Evolutionary conservation across 2,113 vertebrate species (phyloP), one percentile per base, ranked within the genome.

Genomic region (Phylloscopus trochiloides): DNA sequence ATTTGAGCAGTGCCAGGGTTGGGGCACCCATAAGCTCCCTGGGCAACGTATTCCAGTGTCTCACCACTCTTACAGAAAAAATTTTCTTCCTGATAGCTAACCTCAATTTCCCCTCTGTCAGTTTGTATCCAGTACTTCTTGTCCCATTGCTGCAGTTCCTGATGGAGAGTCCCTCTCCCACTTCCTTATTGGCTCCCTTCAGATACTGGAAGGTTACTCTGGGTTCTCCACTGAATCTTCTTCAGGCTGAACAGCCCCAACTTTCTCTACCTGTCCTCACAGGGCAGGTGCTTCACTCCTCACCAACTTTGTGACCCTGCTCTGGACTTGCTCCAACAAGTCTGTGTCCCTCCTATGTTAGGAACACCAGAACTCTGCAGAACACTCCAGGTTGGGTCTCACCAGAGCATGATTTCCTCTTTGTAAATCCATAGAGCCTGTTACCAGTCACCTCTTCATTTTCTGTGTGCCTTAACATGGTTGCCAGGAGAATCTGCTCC

Each of bases 271-370:
- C 38, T 43, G 32, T 36, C 15, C 48, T 65, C 59, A 29, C 9
- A 43, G 31, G 25, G 32, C 8, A 65, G 59, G 7, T 54, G 32
- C 48, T 43, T 1, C 18, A 14, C 8, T 36, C 12, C 19, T 54
- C 7, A 19, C 15, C 61, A 24, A 7, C 25, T 2, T 24, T 24
- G 38, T 14, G 15, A 3, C 25, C 8, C 59, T 65, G 3, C 0
- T 11, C 8, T 43, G 38, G 38, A 9, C 5, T 43, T 36, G 25
- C 38, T 79, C 3, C 32, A 15, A 3, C 1, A 54, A 18, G 31
- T 52, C 31, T 34, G 59, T 29, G 38, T 24, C 19, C 9, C 5
- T 38, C 13, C 34, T 18, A 9, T 65, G 25, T 9, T 31, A 12
- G 32, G 19, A 20, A 45, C 9, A 31, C 12, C 20, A 40, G 25